phyloP scores from a whole-genome alignment of 2,888 invertebrate species.

The Trypoxylon attenuatum region DNA sequence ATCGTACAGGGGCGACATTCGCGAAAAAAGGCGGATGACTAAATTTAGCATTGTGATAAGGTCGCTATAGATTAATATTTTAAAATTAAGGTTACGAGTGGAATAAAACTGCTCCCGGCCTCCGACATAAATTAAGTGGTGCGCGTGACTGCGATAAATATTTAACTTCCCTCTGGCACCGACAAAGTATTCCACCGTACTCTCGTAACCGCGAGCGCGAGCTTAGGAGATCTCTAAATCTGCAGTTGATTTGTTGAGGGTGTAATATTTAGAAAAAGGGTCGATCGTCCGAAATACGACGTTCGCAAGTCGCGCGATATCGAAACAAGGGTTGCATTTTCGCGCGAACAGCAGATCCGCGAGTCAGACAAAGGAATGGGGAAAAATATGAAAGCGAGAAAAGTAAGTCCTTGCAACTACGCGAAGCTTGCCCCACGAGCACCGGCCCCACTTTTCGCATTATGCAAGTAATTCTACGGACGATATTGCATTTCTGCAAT shows the following conservation, averaged over 20 bases:
- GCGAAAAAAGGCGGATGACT: conserved; percentile 23
- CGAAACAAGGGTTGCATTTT: too few relatives aligned
- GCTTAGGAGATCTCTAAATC: neutral
- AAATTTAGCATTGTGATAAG: conserved; percentile 46
- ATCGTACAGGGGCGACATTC: conserved; percentile 2
- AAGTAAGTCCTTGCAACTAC: too few relatives aligned
- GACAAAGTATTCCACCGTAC: neutral
- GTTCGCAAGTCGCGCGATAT: too few relatives aligned
- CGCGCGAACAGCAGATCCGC: too few relatives aligned
- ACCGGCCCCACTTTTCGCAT: too few relatives aligned
- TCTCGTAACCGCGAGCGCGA: too few relatives aligned
- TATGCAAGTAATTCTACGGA: neutral
- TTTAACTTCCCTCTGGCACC: conserved; percentile 18
- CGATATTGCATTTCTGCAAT: neutral
- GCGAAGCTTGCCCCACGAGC: too few relatives aligned
- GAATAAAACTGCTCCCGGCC: conserved; percentile 40
- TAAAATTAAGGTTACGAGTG: conserved; percentile 47
- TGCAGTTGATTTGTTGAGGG: neutral
- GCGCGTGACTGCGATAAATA: conserved; percentile 55
- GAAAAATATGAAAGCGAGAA: too few relatives aligned
- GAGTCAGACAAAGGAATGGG: too few relatives aligned
- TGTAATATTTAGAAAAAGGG: neutral
- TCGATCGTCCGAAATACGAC: too few relatives aligned
- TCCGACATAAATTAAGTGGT: conserved; percentile 44
- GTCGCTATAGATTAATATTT: conserved; percentile 27